These are phyloP conservation scores for Orientallactaga sibirica DNA, from an alignment of 2,797 vertebrate species.

Conservation along the genomic window DNA sequence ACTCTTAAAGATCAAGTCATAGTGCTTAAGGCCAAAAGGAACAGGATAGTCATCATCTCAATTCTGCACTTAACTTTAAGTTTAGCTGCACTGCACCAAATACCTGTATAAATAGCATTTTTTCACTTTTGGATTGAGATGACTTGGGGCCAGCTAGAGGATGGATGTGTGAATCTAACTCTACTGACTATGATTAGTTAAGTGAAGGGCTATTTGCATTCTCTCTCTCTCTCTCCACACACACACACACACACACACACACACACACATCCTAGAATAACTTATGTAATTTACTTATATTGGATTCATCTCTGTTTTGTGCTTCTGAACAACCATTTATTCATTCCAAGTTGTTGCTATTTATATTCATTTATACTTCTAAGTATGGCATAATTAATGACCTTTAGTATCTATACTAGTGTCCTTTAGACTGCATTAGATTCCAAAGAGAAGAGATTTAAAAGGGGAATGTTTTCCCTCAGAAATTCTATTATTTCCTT, in stretches of 20 bases:
- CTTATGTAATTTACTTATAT: constrained; percentile 7
- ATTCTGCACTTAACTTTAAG: constrained; percentile 15
- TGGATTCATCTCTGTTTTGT: background rate
- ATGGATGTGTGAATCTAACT: constrained; percentile 21
- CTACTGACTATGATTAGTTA: background rate
- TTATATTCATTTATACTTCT: constrained; percentile 50
- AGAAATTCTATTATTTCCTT: constrained; percentile 28
- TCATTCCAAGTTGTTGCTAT: background rate
- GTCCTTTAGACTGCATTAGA: background rate
- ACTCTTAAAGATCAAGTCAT: background rate
- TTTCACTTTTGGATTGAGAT: background rate
- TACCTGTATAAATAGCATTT: background rate
- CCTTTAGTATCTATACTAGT: constrained; percentile 32
- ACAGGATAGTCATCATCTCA: constrained; percentile 6
- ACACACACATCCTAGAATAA: constrained; percentile 6
- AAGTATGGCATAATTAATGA: constrained; percentile 36
- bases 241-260: no score
- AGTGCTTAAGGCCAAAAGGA: background rate
- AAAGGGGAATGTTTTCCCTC: background rate
- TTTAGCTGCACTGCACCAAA: constrained; percentile 12
- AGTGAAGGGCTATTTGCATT: constrained; percentile 25
- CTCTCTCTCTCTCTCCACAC: no score
- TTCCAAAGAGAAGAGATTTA: constrained; percentile 28
- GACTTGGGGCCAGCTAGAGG: background rate
- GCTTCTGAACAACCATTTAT: no score